Evolutionary conservation across 2,113 vertebrate genomes (phyloP).

Genomic region (Chroicocephalus ridibundus): DNA sequence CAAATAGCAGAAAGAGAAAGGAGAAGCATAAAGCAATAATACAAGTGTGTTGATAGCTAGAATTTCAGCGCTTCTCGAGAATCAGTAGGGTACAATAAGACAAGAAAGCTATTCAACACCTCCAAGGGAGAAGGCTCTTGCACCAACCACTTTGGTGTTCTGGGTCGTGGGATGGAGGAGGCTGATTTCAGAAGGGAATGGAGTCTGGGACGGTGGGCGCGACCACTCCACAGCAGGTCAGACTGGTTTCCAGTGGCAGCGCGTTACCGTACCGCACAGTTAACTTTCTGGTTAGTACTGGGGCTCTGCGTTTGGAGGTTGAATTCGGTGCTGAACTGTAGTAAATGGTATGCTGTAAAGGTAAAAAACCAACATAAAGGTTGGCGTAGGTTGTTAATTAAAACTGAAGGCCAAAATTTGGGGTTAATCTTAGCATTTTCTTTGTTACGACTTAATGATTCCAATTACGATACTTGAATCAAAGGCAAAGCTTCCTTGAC

Average conservation of each 20-base stretch:
- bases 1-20: neutral
- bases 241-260: neutral
- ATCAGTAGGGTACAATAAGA: neutral
- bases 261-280: accelerated
- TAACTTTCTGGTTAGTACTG: neutral
- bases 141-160: neutral
- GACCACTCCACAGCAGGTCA: neutral
- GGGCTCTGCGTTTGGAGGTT: neutral
- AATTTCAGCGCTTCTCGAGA: neutral
- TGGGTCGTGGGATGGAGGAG: neutral
- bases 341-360: neutral
- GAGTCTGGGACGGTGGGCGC: too few relatives aligned
- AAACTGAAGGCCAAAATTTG: neutral
- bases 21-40: neutral
- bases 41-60: neutral
- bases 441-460: neutral
- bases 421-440: neutral
- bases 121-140: neutral
- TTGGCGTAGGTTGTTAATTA: neutral
- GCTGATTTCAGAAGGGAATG: accelerated
- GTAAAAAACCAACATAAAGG: neutral
- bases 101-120: neutral
- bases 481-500: neutral
- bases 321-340: neutral
- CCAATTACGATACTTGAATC: neutral